These are phyloP conservation scores for Augiades crinisus DNA, from an alignment of 2,888 invertebrate species.

Conservation along the genomic window DNA sequence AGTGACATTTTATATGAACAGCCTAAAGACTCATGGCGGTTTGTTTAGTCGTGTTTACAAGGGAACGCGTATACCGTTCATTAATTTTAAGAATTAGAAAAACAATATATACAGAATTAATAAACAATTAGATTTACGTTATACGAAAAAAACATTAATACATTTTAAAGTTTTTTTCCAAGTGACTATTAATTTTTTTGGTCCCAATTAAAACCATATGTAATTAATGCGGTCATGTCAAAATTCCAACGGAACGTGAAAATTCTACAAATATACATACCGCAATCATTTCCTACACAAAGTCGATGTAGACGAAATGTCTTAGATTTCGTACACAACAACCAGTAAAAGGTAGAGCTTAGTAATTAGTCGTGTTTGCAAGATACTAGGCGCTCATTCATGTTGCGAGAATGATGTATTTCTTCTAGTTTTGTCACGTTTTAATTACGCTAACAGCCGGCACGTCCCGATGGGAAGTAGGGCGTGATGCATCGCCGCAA, in stretches of 20 bases:
- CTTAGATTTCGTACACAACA: not conserved
- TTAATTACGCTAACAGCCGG: conserved; percentile 78
- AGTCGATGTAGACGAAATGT: not conserved
- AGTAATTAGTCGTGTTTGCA: conserved; percentile 13
- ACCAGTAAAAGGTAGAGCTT: not conserved
- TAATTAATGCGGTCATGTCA: too few species aligned
- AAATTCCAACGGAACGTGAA: not conserved
- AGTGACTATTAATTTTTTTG: too few species aligned
- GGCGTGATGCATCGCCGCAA: conserved; percentile 61
- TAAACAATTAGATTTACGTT: too few species aligned
- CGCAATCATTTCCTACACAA: not conserved
- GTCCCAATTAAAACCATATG: too few species aligned
- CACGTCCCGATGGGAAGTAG: conserved; percentile 65
- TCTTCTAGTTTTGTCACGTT: conserved; percentile 66
- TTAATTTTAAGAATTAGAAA: too few species aligned
- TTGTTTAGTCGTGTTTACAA: not conserved
- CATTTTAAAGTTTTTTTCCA: too few species aligned
- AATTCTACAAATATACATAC: not conserved
- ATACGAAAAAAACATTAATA: too few species aligned
- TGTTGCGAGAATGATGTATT: conserved; percentile 50
- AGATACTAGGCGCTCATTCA: conserved; percentile 34
- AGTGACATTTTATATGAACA: conserved; percentile 11
- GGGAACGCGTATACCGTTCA: not conserved
- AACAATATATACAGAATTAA: too few species aligned
- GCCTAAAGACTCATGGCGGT: conserved; percentile 1